Percentiles rank a stretch among this genome's conserved stretches.
phyloP scores from a whole-genome alignment of 2,113 vertebrate species.

The Caloenas nicobarica region DNA sequence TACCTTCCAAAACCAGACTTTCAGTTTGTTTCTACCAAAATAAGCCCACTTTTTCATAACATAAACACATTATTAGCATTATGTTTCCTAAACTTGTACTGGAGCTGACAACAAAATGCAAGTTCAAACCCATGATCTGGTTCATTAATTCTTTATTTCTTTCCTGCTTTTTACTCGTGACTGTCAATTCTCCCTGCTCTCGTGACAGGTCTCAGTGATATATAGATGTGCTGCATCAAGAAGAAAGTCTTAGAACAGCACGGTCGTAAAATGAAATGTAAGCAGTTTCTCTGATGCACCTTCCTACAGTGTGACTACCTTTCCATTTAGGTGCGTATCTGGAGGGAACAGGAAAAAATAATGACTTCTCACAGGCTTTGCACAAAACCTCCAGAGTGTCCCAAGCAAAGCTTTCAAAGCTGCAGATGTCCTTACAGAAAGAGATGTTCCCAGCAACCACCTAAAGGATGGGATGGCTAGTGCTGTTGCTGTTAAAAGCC shows the following conservation, averaged over 20 bases:
- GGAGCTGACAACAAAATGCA: background rate
- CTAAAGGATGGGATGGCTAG: background rate
- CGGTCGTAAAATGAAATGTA: background rate
- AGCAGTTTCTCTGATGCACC: background rate
- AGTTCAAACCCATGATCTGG: slow-evolving; percentile 54
- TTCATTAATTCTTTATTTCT: slow-evolving; percentile 53
- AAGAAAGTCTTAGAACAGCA: background rate
- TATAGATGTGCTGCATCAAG: background rate
- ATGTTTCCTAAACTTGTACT: background rate
- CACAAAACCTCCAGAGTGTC: background rate
- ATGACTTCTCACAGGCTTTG: background rate
- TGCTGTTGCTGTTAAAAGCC: background rate
- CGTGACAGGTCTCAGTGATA: background rate
- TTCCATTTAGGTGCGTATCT: background rate
- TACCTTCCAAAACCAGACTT: background rate
- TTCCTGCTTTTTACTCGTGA: slow-evolving; percentile 30
- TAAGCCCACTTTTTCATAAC: background rate
- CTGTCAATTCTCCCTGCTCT: background rate
- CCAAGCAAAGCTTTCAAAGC: background rate
- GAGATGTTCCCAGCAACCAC: background rate
- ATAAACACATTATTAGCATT: background rate
- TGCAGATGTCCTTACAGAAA: background rate
- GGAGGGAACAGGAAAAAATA: background rate
- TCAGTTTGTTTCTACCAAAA: background rate
- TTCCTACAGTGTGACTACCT: background rate